Evolutionary conservation across 2,888 invertebrate species (phyloP).

Genomic region (Oligia latruncula): DNA sequence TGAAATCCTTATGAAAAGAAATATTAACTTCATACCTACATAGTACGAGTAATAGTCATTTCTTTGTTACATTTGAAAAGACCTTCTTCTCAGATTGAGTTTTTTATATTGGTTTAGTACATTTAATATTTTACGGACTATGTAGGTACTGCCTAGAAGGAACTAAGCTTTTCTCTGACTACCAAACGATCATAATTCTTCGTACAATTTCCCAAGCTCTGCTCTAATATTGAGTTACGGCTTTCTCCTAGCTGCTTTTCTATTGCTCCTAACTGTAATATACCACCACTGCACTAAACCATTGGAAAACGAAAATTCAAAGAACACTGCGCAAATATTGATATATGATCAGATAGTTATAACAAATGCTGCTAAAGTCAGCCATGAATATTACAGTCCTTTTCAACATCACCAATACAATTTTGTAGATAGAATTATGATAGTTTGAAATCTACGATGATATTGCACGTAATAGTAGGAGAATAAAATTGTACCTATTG

Average conservation of each 20-base stretch:
- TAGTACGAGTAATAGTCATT: neutral
- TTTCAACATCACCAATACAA: conserved; percentile 37
- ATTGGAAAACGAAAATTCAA: conserved; percentile 65
- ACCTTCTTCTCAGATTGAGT: neutral
- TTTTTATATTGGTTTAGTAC: neutral
- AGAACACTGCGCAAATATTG: conserved; percentile 71
- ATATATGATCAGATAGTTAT: conserved; percentile 59
- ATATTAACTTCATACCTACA: conserved; percentile 1
- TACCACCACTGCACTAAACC: conserved; percentile 67
- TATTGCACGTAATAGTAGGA: conserved; percentile 3
- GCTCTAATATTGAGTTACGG: conserved; percentile 53
- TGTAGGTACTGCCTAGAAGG: neutral
- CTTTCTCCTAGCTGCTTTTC: conserved; percentile 42
- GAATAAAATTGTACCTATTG: neutral
- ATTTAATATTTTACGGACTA: neutral
- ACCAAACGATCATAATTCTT: conserved; percentile 27
- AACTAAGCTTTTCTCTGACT: conserved; percentile 7
- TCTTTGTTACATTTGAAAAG: neutral
- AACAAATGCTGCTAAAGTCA: conserved; percentile 44
- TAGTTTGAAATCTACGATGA: conserved; percentile 5
- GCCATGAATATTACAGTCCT: conserved; percentile 36
- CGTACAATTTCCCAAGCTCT: conserved; percentile 21
- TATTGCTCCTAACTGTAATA: conserved; percentile 67
- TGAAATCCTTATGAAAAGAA: conserved; percentile 6
- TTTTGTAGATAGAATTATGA: conserved; percentile 27